A percentile compares a stretch with the other conserved stretches of the same genome.
Evolutionary conservation across 2,113 vertebrate species (phyloP).

Genomic region (Psittacula cyanocephala): DNA sequence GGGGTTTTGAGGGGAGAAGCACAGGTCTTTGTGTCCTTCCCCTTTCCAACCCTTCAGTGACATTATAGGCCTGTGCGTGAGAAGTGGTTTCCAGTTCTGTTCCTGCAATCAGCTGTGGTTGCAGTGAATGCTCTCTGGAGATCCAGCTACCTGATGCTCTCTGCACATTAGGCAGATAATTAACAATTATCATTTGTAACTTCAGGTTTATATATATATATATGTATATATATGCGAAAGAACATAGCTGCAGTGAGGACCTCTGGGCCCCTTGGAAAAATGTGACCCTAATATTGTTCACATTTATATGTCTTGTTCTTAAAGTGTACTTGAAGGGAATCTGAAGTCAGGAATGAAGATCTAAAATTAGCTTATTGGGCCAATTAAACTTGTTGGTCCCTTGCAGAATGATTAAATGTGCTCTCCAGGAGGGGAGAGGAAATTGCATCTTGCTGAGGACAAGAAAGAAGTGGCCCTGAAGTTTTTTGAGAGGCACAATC

Average conservation of each 20-base stretch:
- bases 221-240: neutral
- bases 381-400: constrained; percentile 16
- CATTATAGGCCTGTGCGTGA: rapidly evolving
- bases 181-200: neutral
- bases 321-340: neutral
- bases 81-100: constrained; percentile 19
- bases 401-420: constrained; percentile 3
- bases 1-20: neutral
- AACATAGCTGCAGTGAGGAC: neutral
- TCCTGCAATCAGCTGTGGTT: neutral
- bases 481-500: constrained; percentile 1
- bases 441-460: neutral
- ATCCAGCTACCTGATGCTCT: neutral
- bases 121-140: neutral
- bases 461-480: neutral
- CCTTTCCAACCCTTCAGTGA: neutral
- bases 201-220: neutral
- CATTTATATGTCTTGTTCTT: neutral
- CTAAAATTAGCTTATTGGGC: constrained; percentile 7
- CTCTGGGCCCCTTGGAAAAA: neutral
- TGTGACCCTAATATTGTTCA: neutral
- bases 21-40: neutral
- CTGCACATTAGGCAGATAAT: neutral
- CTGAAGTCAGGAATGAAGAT: neutral
- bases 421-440: constrained; percentile 21